These are phyloP conservation scores for Cynodonichthys magdalenae DNA, from an alignment of 2,797 vertebrate species.

Conservation along the genomic window DNA sequence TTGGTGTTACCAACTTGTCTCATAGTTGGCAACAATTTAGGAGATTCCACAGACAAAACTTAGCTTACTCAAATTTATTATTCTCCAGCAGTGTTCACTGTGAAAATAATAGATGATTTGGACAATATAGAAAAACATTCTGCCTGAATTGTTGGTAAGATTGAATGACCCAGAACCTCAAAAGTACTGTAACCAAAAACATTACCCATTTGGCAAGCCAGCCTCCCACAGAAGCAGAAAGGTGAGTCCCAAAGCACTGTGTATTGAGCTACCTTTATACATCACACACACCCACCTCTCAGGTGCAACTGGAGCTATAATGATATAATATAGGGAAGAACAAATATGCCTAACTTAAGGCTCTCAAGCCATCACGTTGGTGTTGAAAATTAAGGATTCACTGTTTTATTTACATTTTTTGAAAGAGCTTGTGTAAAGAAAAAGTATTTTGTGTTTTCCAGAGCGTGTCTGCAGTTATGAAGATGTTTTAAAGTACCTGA, in stretches of 20 bases:
- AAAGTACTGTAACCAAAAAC: background rate
- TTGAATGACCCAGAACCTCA: background rate
- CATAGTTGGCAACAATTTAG: background rate
- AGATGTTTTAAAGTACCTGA: constrained; percentile 60
- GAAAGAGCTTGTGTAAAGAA: background rate
- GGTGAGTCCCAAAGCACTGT: background rate
- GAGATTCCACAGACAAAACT: background rate
- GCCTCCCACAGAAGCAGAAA: background rate
- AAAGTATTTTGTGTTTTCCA: background rate
- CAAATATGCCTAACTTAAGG: no score
- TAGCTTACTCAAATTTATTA: background rate
- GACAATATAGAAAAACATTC: background rate
- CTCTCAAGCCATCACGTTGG: no score
- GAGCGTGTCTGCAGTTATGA: constrained; percentile 50
- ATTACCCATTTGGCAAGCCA: background rate
- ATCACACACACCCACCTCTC: background rate
- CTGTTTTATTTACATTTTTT: no score
- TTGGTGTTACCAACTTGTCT: background rate
- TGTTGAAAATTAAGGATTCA: no score
- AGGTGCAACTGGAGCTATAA: background rate
- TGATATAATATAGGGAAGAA: no score
- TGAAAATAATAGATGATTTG: background rate
- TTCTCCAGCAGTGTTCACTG: background rate
- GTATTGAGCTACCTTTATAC: background rate
- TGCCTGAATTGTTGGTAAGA: background rate